Conservation (phyloP, 2,113 vertebrate genomes). For the Fukomys damarensis region DNA sequence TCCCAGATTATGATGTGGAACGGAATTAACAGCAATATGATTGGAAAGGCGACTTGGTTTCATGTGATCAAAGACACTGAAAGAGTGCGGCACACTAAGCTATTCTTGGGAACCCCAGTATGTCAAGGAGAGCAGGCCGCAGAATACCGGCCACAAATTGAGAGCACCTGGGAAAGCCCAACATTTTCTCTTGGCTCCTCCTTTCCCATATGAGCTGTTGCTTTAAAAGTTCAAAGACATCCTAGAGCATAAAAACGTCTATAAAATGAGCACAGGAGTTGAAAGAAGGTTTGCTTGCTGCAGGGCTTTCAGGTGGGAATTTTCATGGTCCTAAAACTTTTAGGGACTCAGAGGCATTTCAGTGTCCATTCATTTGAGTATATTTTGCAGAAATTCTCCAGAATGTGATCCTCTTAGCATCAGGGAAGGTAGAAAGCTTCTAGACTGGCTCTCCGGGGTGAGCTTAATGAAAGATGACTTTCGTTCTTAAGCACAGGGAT, state of each 20-base stretch:
- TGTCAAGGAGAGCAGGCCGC: background rate
- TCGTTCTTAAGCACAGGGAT: conserved; percentile 19
- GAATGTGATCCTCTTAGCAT: background rate
- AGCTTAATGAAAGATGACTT: conserved; percentile 40
- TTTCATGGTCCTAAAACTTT: background rate
- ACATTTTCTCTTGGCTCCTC: background rate
- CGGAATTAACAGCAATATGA: background rate
- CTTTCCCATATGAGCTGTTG: rapidly evolving
- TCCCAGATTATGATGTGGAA: background rate
- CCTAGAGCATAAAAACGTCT: background rate
- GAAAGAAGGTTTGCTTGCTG: background rate
- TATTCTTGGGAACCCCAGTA: background rate
- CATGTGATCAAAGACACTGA: background rate
- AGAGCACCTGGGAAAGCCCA: background rate
- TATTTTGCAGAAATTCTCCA: background rate
- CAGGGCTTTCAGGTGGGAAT: rapidly evolving
- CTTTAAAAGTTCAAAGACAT: conserved; percentile 42
- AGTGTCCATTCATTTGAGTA: rapidly evolving
- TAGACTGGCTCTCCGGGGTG: background rate
- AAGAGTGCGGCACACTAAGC: background rate
- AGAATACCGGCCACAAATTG: background rate
- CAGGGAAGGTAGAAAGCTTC: background rate
- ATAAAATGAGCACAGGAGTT: background rate
- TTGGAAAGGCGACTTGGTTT: background rate
- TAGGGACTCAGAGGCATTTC: background rate